Conservation (phyloP, 2,797 vertebrate species). For the Acrossocheilus fasciatus region DNA sequence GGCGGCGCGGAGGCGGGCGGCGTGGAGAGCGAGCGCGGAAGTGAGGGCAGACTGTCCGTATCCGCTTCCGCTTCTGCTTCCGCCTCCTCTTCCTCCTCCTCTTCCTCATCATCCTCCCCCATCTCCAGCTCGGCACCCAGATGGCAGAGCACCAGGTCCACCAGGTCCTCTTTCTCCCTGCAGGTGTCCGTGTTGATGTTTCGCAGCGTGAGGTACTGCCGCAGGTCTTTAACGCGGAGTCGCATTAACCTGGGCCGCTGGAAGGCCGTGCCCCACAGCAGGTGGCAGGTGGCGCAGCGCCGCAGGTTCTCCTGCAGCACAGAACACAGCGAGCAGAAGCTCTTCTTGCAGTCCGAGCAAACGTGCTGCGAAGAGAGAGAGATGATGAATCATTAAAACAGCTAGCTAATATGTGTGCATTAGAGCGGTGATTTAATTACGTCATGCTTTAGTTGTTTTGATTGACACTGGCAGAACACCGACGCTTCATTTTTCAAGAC, state of each 20-base stretch:
- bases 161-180: slow-evolving; percentile 96
- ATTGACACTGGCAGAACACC: not conserved
- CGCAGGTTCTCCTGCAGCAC: slow-evolving; percentile 90
- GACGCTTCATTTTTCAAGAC: not conserved
- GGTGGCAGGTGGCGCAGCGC: slow-evolving; percentile 91
- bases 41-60: slow-evolving; percentile 81
- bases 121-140: slow-evolving; percentile 77
- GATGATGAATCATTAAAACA: not conserved
- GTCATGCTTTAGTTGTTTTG: not conserved
- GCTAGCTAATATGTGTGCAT: not conserved
- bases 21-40: slow-evolving; percentile 78
- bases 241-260: slow-evolving; percentile 93
- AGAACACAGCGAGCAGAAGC: slow-evolving; percentile 93
- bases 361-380: slow-evolving; percentile 82
- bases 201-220: slow-evolving; percentile 92
- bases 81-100: slow-evolving; percentile 76
- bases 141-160: slow-evolving; percentile 94
- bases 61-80: slow-evolving; percentile 85
- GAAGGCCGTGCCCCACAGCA: slow-evolving; percentile 92
- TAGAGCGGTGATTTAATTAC: not conserved
- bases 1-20: slow-evolving; percentile 83
- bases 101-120: slow-evolving; percentile 70
- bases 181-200: slow-evolving; percentile 95
- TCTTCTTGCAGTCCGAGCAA: slow-evolving; percentile 96
- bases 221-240: slow-evolving; percentile 92